Conservation (phyloP, 1,140 invertebrate genomes). For the Gryllus bimaculatus region DNA sequence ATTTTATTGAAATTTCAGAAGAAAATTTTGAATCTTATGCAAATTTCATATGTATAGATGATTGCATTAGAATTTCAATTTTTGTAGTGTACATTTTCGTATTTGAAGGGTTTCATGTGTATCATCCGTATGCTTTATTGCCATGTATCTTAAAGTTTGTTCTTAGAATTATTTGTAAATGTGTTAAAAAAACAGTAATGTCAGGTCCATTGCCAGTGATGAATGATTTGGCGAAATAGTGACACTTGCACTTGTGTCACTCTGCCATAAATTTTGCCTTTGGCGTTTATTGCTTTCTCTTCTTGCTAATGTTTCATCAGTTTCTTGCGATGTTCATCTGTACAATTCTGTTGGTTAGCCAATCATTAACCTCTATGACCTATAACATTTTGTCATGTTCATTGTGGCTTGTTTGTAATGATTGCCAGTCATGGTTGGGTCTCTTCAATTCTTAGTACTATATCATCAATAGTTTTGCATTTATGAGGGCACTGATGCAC, state of each 20-base stretch:
- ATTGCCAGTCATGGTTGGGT: constrained; percentile 3
- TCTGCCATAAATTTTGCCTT: not conserved
- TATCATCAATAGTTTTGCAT: not conserved
- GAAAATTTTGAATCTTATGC: not conserved
- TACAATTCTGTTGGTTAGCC: not conserved
- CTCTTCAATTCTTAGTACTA: not conserved
- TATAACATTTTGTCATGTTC: not conserved
- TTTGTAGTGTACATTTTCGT: not conserved
- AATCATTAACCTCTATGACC: not conserved
- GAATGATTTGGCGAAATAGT: not conserved
- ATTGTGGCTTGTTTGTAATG: constrained; percentile 4
- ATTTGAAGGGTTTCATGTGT: not conserved
- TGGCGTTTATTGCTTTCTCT: not conserved
- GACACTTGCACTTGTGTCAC: not conserved
- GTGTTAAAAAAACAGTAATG: too few relatives aligned
- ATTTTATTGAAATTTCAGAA: constrained; percentile 1
- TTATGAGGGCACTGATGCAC: not conserved
- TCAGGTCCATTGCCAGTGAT: not conserved
- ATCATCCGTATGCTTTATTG: not conserved
- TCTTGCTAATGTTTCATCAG: not conserved
- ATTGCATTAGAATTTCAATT: not conserved
- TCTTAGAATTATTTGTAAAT: not conserved
- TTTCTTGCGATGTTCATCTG: not conserved
- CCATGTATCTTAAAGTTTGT: not conserved
- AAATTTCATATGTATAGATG: not conserved